Evolutionary conservation across 2,797 vertebrate species (phyloP).

Genomic region (Buceros bicornis): DNA sequence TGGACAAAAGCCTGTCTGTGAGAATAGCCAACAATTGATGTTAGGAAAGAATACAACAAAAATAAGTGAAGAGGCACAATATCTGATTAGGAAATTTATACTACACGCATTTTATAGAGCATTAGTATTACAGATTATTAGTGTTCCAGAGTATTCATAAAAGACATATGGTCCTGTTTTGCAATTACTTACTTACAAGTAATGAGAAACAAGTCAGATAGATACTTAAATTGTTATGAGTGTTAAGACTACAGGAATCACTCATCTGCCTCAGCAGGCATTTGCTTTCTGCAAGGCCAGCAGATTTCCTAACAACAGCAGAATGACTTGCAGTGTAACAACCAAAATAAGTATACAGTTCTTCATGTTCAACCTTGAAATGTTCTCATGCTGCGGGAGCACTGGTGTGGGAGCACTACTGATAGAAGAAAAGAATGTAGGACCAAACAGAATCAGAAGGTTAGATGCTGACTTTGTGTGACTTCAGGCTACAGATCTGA

Average conservation of each 20-base stretch:
- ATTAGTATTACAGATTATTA: background rate
- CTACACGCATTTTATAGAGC: background rate
- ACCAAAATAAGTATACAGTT: background rate
- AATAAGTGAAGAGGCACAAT: background rate
- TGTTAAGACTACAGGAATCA: background rate
- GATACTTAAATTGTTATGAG: background rate
- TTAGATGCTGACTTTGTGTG: background rate
- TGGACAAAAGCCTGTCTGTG: background rate
- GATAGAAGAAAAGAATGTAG: background rate
- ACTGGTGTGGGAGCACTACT: background rate
- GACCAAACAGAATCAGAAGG: background rate
- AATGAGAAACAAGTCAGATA: background rate
- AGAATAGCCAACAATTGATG: background rate
- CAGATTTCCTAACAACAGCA: background rate
- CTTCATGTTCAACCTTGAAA: background rate
- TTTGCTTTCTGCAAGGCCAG: background rate
- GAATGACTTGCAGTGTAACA: background rate
- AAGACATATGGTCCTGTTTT: background rate
- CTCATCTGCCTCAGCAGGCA: background rate
- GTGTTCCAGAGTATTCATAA: background rate
- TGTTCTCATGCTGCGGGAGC: background rate
- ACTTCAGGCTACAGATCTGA: background rate
- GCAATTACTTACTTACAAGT: background rate
- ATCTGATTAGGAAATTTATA: background rate
- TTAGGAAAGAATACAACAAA: background rate